Percentiles rank a stretch among this genome's conserved stretches.
phyloP scores from a whole-genome alignment of 2,797 vertebrate species.

The Hippocampus kuda region DNA sequence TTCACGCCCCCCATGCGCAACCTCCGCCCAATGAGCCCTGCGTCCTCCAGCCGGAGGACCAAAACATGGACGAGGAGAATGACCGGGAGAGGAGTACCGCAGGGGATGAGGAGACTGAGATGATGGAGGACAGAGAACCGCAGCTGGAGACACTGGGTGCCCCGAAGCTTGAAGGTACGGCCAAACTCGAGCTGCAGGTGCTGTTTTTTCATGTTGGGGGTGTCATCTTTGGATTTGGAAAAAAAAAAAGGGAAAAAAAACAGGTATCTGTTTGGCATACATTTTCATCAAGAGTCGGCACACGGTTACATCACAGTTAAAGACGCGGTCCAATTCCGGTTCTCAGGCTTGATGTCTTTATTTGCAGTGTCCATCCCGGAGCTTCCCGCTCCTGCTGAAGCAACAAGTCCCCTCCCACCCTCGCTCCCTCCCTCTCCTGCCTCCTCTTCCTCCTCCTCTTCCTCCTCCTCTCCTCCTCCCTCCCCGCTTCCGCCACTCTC shows the following conservation, averaged over 20 bases:
- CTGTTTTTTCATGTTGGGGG: too few species aligned
- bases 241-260: too few species aligned
- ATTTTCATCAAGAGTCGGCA: slow-evolving; percentile 2
- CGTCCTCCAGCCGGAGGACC: slow-evolving; percentile 54
- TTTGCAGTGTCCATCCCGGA: slow-evolving; percentile 58
- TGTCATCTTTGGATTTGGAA: not conserved
- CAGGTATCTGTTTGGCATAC: not conserved
- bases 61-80: slow-evolving; percentile 43
- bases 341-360: slow-evolving; percentile 12
- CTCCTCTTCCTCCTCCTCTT: slow-evolving; percentile 55
- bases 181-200: not conserved
- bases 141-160: slow-evolving; percentile 59
- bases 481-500: slow-evolving; percentile 66
- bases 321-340: not conserved
- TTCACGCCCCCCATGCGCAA: slow-evolving; percentile 54
- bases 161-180: slow-evolving; percentile 60
- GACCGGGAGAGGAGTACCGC: slow-evolving; percentile 45
- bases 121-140: slow-evolving; percentile 51
- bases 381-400: slow-evolving; percentile 43
- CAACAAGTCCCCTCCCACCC: slow-evolving; percentile 48
- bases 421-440: slow-evolving; percentile 43
- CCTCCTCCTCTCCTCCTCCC: slow-evolving; percentile 49
- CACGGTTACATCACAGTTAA: not conserved
- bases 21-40: slow-evolving; percentile 57
- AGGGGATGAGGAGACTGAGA: slow-evolving; percentile 45